Evolutionary conservation across 2,888 invertebrate species (phyloP), one percentile per base, ranked within the genome.

Genomic region (Euclidia mi): DNA sequence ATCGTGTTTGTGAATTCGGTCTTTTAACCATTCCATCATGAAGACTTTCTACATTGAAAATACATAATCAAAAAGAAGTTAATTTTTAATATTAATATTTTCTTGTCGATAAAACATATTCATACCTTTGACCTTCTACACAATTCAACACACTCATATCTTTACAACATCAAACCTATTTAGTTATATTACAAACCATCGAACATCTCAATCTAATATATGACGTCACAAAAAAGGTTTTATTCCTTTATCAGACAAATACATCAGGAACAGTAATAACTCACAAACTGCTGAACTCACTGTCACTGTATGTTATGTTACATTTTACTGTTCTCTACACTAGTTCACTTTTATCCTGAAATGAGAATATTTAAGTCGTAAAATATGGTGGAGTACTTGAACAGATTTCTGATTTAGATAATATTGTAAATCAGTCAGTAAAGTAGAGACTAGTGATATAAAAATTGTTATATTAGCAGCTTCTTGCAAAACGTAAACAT

Each of bases 201-300:
- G 25, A 25, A 18, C 14, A 25, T 17, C 10, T 25, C 3, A 15
- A 15, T 34, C 12, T 10, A 29, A 15, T 32, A 32, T 44, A 37
- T 44, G 28, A 29, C 17, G 2, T 29, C 41, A 55, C 11, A 38
- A 25, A 51, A 51, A 59, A 60, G 35, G 46, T 44, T 51, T 38
- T 3, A 43, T 43, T 29, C 34, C 35, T 28, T 51, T 51, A 51
- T 51, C 51, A 31, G 14, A 10, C n/a, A 3, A 34, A 12, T 28
- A 25, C 34, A 43, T 51, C 40, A 15, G 37, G n/a, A 12, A 38
- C 35, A 31, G 20, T 46, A 45, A 64, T 73, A 60, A 73, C 59
- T 73, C 64, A 70, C 44, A 48, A 52, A 51, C 49, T 65, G 63
- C 70, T 70, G 71, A 73, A 45, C 32, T 63, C 43, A 40, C 51